Conservation (phyloP, 2,888 invertebrate species). For the Xylocampa areola region DNA sequence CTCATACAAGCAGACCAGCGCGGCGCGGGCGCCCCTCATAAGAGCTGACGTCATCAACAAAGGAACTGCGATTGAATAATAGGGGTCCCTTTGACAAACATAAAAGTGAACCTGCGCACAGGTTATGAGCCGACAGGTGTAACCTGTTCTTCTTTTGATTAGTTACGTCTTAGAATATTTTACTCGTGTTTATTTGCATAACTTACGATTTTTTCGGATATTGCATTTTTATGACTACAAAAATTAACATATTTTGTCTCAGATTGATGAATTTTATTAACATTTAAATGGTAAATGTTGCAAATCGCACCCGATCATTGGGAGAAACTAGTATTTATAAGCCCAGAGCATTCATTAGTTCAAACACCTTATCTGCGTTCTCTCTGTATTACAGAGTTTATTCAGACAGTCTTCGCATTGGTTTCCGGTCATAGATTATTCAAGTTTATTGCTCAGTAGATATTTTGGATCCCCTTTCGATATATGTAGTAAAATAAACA, state of each 20-base stretch:
- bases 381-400: constrained; percentile 45
- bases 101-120: constrained; percentile 70
- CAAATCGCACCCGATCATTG: constrained; percentile 6
- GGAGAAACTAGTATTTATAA: constrained; percentile 28
- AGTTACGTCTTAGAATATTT: constrained; percentile 13
- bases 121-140: constrained; percentile 54
- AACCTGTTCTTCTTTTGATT: constrained; percentile 34
- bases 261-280: constrained; percentile 1
- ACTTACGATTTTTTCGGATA: constrained; percentile 2
- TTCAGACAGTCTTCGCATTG: constrained; percentile 46
- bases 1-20: constrained; percentile 72
- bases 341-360: constrained; percentile 33
- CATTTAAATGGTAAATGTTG: constrained; percentile 16
- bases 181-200: constrained; percentile 29
- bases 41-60: constrained; percentile 73
- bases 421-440: constrained; percentile 57
- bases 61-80: constrained; percentile 66
- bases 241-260: constrained; percentile 15
- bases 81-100: constrained; percentile 66
- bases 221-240: constrained; percentile 1
- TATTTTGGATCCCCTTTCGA: constrained; percentile 56
- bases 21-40: constrained; percentile 70
- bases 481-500: constrained; percentile 62
- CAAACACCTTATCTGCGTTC: constrained; percentile 45
- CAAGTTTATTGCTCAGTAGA: constrained; percentile 54